A percentile compares a stretch with the other conserved stretches of the same genome.
These are phyloP conservation scores for Physocephala rufipes DNA, from an alignment of 2,888 invertebrate species.

Conservation along the genomic window DNA sequence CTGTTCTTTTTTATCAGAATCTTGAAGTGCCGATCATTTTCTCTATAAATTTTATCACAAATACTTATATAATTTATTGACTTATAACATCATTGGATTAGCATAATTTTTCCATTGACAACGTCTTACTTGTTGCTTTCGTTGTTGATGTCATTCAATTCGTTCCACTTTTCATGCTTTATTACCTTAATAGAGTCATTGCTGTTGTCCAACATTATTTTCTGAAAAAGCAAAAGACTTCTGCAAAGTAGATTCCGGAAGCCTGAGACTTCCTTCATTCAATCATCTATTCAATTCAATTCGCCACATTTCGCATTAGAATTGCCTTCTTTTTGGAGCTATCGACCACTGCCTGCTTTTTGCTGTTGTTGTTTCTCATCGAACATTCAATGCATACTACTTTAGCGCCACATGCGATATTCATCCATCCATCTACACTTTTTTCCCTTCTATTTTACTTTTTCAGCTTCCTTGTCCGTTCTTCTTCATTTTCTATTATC, in stretches of 20 bases:
- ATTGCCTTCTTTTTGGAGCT: constrained; percentile 11
- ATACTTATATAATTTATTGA: no score
- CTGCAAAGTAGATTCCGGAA: background rate
- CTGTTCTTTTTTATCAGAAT: no score
- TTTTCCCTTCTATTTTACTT: background rate
- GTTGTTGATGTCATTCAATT: background rate
- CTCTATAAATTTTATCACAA: no score
- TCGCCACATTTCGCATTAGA: constrained; percentile 30
- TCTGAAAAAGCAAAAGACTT: background rate
- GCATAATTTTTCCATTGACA: background rate
- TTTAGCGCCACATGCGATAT: background rate
- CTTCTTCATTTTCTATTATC: background rate
- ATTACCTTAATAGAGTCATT: constrained; percentile 45
- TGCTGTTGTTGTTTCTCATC: constrained; percentile 37
- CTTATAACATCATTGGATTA: no score
- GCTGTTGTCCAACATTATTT: background rate
- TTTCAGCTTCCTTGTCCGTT: background rate
- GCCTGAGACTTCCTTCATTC: constrained; percentile 14
- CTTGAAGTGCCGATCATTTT: no score
- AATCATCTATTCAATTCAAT: constrained; percentile 28
- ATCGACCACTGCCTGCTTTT: constrained; percentile 28
- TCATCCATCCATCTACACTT: background rate
- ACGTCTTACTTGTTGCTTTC: background rate
- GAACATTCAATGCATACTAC: constrained; percentile 29
- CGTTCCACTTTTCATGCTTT: constrained; percentile 41